Evolutionary conservation across 2,113 vertebrate species (phyloP).

Genomic region (Neogobius melanostomus): DNA sequence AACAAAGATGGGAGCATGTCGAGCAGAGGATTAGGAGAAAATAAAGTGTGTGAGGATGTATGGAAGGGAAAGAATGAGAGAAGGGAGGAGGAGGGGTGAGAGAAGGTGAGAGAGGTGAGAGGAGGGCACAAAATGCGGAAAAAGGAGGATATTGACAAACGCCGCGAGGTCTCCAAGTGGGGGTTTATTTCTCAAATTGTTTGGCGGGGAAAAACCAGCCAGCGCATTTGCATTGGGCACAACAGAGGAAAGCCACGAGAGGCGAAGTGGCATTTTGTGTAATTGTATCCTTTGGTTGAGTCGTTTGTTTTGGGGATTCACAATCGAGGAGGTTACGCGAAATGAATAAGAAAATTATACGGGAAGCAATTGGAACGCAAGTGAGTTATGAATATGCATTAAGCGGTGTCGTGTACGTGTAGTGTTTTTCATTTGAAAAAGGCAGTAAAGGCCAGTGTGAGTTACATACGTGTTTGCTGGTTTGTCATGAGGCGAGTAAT

Average conservation of each 20-base stretch:
- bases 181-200: slow-evolving; percentile 16
- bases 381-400: background rate
- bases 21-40: slow-evolving; percentile 62
- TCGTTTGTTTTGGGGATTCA: slow-evolving; percentile 16
- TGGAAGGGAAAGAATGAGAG: slow-evolving; percentile 8
- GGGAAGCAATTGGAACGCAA: background rate
- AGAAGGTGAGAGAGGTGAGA: background rate
- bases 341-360: background rate
- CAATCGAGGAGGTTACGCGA: slow-evolving; percentile 13
- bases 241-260: slow-evolving; percentile 2
- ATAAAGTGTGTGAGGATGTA: slow-evolving; percentile 35
- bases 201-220: slow-evolving; percentile 10
- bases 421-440: too few relatives aligned
- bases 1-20: slow-evolving; percentile 71
- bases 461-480: too few relatives aligned
- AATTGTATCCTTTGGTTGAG: slow-evolving; percentile 7
- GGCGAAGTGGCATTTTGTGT: slow-evolving; percentile 8
- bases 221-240: slow-evolving; percentile 1
- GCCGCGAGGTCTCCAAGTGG: background rate
- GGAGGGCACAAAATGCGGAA: background rate
- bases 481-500: too few relatives aligned
- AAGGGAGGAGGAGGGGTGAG: background rate
- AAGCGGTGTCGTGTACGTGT: too few relatives aligned
- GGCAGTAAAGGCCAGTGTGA: too few relatives aligned
- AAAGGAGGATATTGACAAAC: background rate